Base-by-base conservation (phyloP, 2,797 vertebrate genomes). In the Cottoperca gobio region DNA sequence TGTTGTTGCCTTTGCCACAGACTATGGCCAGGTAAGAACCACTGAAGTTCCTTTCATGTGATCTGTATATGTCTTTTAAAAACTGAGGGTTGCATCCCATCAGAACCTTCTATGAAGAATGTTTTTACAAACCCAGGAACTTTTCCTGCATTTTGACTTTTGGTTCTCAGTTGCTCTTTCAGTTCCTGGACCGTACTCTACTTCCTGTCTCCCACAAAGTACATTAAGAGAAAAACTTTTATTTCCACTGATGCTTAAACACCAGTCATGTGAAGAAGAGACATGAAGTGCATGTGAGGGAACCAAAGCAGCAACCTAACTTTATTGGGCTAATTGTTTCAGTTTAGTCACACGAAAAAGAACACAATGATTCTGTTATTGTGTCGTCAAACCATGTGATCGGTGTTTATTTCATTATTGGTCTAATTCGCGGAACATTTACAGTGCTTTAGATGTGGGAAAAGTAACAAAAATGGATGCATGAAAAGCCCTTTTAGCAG, bases 1-100 rank as follows among this genome's bases (percentile, higher is more conserved):
- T 0, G 93, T 99, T 0, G 72, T 97, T 0, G 96, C 96, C 79
- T 97, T 99, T 82, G 93, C 91, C 88, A 97, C 97, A 0, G 96
- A 98, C 92, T 97, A 97, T 80, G 97, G 97, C 53, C 97, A 99
- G 97, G 98, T 99, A 90, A 92, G 93, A 48, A 0, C 3, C 26
- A 19, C 28, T 1, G 0, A 61, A 4, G 5, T 1, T 2, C 12
- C 14, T 50, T 4, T n/a, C 2, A 2, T 42, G 23, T 13, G 39
- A 26, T 19, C 4, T 4, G 31, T 14, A 14, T 2, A 2, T 48
- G 17, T 8, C 10, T 42, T 67, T 31, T n/a, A 16, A 66, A 28
- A 16, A 28, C 31, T 5, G n/a, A 37, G 5, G 19, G 19, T 14
- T 14, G 23, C 17, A 60, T 42, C 31, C 13, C 2, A 5, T 16